Conservation (phyloP, 1,140 invertebrate species). For the Armadillidium nasatum region DNA sequence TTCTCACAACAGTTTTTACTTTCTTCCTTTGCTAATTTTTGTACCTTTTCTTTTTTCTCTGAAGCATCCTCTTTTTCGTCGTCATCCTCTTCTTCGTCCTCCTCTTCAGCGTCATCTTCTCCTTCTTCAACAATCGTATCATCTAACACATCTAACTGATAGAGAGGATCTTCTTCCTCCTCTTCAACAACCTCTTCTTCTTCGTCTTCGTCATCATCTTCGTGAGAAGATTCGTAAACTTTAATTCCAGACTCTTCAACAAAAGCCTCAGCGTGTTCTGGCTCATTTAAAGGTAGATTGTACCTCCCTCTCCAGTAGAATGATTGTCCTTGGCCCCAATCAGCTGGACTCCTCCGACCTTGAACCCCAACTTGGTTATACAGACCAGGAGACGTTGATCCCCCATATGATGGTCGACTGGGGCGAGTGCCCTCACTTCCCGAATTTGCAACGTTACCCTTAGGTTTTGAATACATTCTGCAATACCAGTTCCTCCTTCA, state of each 20-base stretch:
- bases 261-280: constrained; percentile 24
- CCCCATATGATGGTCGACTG: neutral
- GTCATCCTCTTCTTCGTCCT: neutral
- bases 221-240: constrained; percentile 16
- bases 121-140: constrained; percentile 12
- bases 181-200: constrained; percentile 15
- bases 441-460: neutral
- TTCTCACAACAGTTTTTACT: too few relatives aligned
- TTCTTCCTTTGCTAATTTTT: too few relatives aligned
- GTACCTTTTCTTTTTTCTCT: too few relatives aligned
- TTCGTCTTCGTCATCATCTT: constrained; percentile 10
- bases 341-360: neutral
- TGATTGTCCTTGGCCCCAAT: neutral
- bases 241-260: constrained; percentile 27
- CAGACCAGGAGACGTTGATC: neutral
- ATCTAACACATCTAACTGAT: constrained; percentile 2
- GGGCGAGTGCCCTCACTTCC: neutral
- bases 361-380: neutral
- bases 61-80: neutral
- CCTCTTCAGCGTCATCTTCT: constrained; percentile 22
- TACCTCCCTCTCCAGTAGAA: neutral
- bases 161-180: constrained; percentile 11
- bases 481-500: neutral
- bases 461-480: neutral
- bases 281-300: constrained; percentile 13